Evolutionary conservation across 2,797 vertebrate species (phyloP), one percentile per base, ranked within the genome.

Genomic region (Fringilla coelebs): DNA sequence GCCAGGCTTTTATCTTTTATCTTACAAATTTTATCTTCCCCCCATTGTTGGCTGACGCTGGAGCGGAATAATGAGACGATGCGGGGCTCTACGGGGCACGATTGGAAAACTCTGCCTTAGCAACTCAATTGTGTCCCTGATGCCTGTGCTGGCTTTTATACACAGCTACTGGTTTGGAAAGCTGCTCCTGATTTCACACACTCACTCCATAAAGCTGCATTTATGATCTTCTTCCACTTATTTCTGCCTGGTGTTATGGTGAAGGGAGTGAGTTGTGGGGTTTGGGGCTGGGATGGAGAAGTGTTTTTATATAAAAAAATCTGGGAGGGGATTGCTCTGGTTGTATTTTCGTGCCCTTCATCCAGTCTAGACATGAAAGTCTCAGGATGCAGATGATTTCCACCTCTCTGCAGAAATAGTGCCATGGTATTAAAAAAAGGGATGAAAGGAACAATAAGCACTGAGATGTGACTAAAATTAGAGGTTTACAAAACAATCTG

Each of bases 1-100:
- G 95, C 88, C 90, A 88, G 73, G 95, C 89, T 95, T 96, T 95
- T 91, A 88, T 96, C 93, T 88, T 46, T 57, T 57, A 57, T 57
- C n/a, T 57, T 17, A 34, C 55, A 11, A 57, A 57, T 95, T 96
- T 95, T 91, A 88, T 96, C 93, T 88, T 46, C 48, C 55, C 67
- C 55, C 57, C 82, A 93, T 94, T 96, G 95, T 96, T 2, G 78
- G 41, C 25, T 45, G 22, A 92, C 36, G 22, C 63, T 49, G 96
- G 91, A 96, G 96, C 88, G 72, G 91, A 96, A 96, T 86, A 90
- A 96, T 55, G 34, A 66, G 93, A 57, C 38, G n/a, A 71, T 32
- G 48, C 31, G 19, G 80, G 93, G 94, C 88, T 63, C 52, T 7
- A 45, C 41, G 29, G 89, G 85, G 90, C 94, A 17, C 57, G 48